Percentiles rank a stretch among this genome's conserved stretches.
phyloP scores from a whole-genome alignment of 64 coral and sea anemone species.

The Trachythela sp. region DNA sequence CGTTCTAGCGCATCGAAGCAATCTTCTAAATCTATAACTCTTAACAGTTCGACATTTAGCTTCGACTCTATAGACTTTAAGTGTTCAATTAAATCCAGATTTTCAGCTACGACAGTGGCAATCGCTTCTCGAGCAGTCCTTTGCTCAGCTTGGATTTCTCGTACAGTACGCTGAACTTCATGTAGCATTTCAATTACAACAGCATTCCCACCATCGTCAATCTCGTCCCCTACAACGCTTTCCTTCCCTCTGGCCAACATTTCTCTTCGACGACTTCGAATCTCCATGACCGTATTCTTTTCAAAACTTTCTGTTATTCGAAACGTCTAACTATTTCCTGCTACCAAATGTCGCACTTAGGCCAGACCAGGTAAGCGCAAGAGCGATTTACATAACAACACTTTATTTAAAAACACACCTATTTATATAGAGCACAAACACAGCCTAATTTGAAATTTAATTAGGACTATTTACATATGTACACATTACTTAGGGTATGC shows the following conservation, averaged over 20 bases:
- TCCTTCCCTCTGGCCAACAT: not conserved
- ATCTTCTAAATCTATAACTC: not conserved
- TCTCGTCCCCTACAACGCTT: too few species aligned
- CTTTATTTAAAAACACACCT: not conserved
- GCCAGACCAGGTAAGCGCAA: not conserved
- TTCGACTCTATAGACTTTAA: not conserved
- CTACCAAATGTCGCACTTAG: not conserved
- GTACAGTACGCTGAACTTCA: not conserved
- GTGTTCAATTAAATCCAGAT: not conserved
- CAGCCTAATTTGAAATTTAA: too few species aligned
- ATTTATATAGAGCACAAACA: too few species aligned
- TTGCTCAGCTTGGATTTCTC: not conserved
- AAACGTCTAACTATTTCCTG: not conserved
- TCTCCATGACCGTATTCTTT: not conserved
- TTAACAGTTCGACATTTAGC: not conserved
- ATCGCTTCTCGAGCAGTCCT: not conserved
- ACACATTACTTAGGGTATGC: too few species aligned
- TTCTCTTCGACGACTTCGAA: not conserved
- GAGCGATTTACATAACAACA: not conserved
- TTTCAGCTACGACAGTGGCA: not conserved
- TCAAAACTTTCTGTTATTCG: not conserved
- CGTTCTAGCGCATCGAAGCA: not conserved
- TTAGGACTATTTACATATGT: too few species aligned
- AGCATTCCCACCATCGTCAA: not conserved
- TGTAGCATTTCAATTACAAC: not conserved